phyloP scores from a whole-genome alignment of 2,113 vertebrate species.

The Sturnira hondurensis region DNA sequence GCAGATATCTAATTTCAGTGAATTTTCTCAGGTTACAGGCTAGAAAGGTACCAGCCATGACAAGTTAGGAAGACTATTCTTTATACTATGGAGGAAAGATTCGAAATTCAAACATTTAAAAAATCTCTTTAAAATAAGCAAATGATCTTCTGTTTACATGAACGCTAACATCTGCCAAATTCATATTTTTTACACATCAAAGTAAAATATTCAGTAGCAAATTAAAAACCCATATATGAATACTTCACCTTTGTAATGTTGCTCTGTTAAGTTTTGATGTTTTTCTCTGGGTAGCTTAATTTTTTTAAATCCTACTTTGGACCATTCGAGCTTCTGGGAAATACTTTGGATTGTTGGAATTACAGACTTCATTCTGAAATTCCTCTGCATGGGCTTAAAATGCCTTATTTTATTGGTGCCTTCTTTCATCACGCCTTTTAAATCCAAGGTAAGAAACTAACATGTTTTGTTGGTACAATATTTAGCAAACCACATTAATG shows the following conservation, averaged over 20 bases:
- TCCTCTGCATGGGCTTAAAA: constrained; percentile 95
- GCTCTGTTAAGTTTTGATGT: constrained; percentile 66
- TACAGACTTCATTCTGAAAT: constrained; percentile 95
- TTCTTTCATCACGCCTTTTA: constrained; percentile 88
- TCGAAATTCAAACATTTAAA: constrained; percentile 1
- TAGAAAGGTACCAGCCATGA: neutral
- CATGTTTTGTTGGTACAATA: constrained; percentile 15
- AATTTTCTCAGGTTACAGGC: neutral
- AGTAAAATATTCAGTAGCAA: constrained; percentile 9
- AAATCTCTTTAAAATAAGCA: constrained; percentile 29
- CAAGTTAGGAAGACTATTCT: neutral
- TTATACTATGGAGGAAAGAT: neutral
- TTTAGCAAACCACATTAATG: constrained; percentile 17
- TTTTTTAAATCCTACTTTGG: constrained; percentile 89
- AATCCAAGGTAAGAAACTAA: constrained; percentile 88
- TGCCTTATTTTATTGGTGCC: constrained; percentile 95
- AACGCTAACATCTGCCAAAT: neutral
- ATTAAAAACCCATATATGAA: neutral
- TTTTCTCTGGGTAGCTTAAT: constrained; percentile 86
- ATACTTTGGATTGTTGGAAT: constrained; percentile 95
- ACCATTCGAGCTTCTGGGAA: constrained; percentile 92
- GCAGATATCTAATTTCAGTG: neutral
- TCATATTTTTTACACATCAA: constrained; percentile 13
- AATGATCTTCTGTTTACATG: neutral
- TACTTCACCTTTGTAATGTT: neutral